Conservation (phyloP, 2,888 invertebrate species). For the Pomacea canaliculata region DNA sequence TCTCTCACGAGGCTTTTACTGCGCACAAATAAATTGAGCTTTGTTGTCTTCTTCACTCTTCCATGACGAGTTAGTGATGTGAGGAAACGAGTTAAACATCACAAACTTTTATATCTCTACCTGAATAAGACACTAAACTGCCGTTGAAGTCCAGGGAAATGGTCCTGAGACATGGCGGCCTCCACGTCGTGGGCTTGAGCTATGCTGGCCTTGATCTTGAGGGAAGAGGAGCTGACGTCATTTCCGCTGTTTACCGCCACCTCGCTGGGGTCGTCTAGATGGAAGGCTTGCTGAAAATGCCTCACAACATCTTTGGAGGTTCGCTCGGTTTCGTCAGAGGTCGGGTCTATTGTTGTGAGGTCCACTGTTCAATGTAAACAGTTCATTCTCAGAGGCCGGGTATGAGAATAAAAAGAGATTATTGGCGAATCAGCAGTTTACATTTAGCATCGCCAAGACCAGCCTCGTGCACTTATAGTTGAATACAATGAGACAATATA, state of each 20-base stretch:
- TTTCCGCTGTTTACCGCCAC: not conserved
- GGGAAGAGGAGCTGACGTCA: not conserved
- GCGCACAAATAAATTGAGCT: too few species aligned
- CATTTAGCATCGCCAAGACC: too few species aligned
- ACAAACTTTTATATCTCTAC: not conserved
- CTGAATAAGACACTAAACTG: constrained; percentile 49
- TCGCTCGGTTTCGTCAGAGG: constrained; percentile 89
- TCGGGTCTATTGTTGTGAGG: constrained; percentile 81
- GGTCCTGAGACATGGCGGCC: constrained; percentile 32
- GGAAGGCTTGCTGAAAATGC: constrained; percentile 73
- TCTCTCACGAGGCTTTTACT: too few species aligned
- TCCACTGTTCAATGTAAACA: constrained; percentile 75
- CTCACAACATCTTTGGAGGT: constrained; percentile 95
- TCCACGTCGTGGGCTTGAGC: constrained; percentile 37
- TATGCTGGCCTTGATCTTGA: constrained; percentile 2
- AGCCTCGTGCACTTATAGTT: too few species aligned
- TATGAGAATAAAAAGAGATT: too few species aligned
- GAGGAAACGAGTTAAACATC: too few species aligned
- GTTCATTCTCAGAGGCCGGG: not conserved
- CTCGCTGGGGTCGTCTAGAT: constrained; percentile 5
- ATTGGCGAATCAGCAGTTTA: too few species aligned
- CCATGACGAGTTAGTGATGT: too few species aligned
- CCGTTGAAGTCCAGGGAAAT: constrained; percentile 41
- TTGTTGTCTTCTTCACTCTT: too few species aligned
- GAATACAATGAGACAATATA: too few species aligned